Conservation (phyloP, 2,797 vertebrate species). For the Gephyroberyx darwinii region DNA sequence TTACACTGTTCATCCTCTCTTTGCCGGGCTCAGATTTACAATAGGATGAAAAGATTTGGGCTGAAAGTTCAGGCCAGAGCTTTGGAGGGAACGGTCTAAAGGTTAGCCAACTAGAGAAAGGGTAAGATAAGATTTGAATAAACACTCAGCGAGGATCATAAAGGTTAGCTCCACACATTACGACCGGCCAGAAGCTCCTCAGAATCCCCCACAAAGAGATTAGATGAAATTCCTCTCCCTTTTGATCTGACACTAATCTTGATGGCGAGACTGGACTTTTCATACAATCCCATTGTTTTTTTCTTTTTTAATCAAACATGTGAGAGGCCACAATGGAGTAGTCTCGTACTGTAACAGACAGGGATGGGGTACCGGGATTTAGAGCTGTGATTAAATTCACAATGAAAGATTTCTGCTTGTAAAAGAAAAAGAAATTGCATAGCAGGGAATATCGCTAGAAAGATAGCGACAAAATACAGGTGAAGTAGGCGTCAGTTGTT, state of each 20-base stretch:
- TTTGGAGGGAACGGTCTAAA: slow-evolving; percentile 14
- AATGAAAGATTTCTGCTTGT: slow-evolving; percentile 55
- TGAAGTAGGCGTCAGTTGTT: slow-evolving; percentile 49
- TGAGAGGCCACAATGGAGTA: no score
- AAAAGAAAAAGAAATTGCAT: slow-evolving; percentile 46
- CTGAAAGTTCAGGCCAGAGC: slow-evolving; percentile 37
- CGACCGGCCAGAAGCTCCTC: slow-evolving; percentile 18
- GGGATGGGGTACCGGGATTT: slow-evolving; percentile 22
- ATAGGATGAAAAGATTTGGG: slow-evolving; percentile 42
- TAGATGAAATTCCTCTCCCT: slow-evolving; percentile 36
- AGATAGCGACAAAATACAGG: slow-evolving; percentile 20
- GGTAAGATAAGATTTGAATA: slow-evolving; percentile 21
- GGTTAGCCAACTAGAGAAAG: slow-evolving; percentile 15
- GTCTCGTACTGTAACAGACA: background rate
- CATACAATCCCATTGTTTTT: background rate
- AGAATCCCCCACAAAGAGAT: slow-evolving; percentile 32
- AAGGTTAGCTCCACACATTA: slow-evolving; percentile 41
- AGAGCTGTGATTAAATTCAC: slow-evolving; percentile 60
- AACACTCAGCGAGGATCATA: slow-evolving; percentile 33
- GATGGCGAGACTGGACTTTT: slow-evolving; percentile 38
- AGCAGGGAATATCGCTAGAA: slow-evolving; percentile 40
- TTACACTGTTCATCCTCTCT: slow-evolving; percentile 19
- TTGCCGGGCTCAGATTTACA: slow-evolving; percentile 13
- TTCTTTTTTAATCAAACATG: slow-evolving; percentile 31
- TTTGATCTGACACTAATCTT: slow-evolving; percentile 56